Base-by-base conservation (phyloP, 2,888 invertebrate genomes). In the Nebria brevicollis region DNA sequence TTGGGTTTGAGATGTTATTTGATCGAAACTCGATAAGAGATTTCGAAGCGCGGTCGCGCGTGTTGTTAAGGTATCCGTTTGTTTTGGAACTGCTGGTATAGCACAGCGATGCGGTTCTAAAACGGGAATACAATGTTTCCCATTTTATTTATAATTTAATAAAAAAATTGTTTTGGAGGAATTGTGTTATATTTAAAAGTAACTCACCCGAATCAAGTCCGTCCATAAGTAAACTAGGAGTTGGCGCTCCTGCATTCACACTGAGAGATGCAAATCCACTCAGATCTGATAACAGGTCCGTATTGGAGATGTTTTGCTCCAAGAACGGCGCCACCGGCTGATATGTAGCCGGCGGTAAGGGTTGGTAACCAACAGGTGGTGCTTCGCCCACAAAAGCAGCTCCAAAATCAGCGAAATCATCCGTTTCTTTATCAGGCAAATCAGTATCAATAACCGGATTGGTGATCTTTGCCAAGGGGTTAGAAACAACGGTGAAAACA, bases 391-490 rank as follows among this genome's bases (percentile, higher is more conserved):
- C 87, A 89, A 96, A 96, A 8, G 95, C 95, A 72, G 93, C 93
- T 82, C 91, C 91, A 88, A 96, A 96, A 89, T 96, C 96, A 0
- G 96, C 96, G 89, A 96, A 96, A 83, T 94, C 94, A 84, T 94
- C 94, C 82, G 90, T 82, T 84, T 41, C 72, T 84, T 84, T 81
- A 83, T 82, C 42, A 43, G 79, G 41, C 83, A 54, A 54, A 54
- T 54, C 54, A 13, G 2, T 2, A 11, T 54, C 43, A 1, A 82
- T 64, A 6, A 84, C 6, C 13, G 82, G 86, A 8, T 64, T 26
- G 0, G 66, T 8, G 11, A 66, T 15, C 5, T 87, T 86, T 13
- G 34, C 34, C 34, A 34, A 34, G 34, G 34, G 34, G 34, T 34
- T 34, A 34, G 34, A 1, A 34, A 34, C 34, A 34, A 34, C 34